Evolutionary conservation across 2,888 invertebrate species (phyloP), one percentile per base, ranked within the genome.

Genomic region (Apotomis capreana): DNA sequence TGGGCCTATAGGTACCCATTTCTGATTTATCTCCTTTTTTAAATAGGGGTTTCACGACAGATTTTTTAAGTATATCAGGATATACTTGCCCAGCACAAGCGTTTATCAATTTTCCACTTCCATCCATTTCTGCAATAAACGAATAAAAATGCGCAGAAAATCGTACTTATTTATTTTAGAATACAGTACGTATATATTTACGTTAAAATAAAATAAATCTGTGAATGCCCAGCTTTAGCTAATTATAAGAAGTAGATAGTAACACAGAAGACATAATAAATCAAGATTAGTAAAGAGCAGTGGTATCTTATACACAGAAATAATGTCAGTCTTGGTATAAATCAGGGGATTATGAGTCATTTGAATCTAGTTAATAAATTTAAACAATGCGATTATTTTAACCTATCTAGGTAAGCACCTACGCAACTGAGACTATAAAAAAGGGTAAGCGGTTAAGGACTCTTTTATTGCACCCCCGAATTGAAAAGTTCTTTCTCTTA

Each of bases 401-500:
- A 10, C 10, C n/a, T 52, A 26, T 52, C 36, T 62, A 13, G 12
- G 5, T 44, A 5, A 40, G 40, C 15, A 12, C 8, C 37, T 40
- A 52, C n/a, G 51, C 49, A 40, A 13, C 15, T 49, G 9, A n/a
- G 52, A 13, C 10, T 49, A 10, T 61, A 54, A 67, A 71, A 62
- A 57, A 57, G 67, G 71, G 71, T 44, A 37, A 54, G 62, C 37
- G 68, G 68, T 62, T 61, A 81, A 84, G 79, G 78, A 82, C 82
- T 68, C 26, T 67, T 67, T 75, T 69, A 69, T 68, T 51, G 55
- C 68, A 61, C 65, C 54, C 69, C 68, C 67, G 46, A 72, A 74
- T 72, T 72, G 73, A 77, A 78, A 83, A 81, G 84, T 85, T 83
- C 82, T 87, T 84, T 77, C 77, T 82, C 80, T 83, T 86, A 89